Evolutionary conservation across 2,888 invertebrate genomes (phyloP), one percentile per base, ranked within the genome.

Genomic region (Catonia carolina): DNA sequence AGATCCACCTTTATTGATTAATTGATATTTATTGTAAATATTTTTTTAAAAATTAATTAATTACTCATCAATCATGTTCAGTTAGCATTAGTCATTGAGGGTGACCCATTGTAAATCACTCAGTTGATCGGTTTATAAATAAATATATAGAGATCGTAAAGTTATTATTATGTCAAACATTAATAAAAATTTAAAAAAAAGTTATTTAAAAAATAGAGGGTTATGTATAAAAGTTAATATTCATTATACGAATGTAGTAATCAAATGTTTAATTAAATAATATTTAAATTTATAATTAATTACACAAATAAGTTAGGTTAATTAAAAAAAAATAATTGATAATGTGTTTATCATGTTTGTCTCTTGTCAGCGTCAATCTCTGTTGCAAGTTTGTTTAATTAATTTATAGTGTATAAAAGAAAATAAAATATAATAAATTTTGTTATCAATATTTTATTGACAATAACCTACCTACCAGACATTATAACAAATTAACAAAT

Each of bases 181-280:
- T n/a, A 27, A 6, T 22, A 27, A 45, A 4, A 45, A 2, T 23
- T 45, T 41, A 20, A 45, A 45, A 45, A 45, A 22, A 27, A 48
- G 58, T 54, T 57, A 48, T 48, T 54, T 50, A 54, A 58, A 39
- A 58, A 54, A 53, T 54, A 18, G 14, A 22, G 22, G 45, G 22
- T 45, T 51, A 54, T 54, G 58, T 58, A 58, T 58, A 58, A 58
- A 58, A 58, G 58, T 58, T 58, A 54, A 58, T 50, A 58, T 58
- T 58, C 58, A 58, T 58, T 58, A 58, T 58, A 37, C 47, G 54
- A 54, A 39, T 58, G 58, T 58, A 58, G 58, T 58, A 58, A 58
- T 41, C 36, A 42, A 47, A 42, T 27, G 27, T 27, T 27, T 27
- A 47, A 49, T 58, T 54, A 36, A 58, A 54, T 51, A 51, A 49